Evolutionary conservation across 2,113 vertebrate species (phyloP).

Genomic region (Sturnus vulgaris): DNA sequence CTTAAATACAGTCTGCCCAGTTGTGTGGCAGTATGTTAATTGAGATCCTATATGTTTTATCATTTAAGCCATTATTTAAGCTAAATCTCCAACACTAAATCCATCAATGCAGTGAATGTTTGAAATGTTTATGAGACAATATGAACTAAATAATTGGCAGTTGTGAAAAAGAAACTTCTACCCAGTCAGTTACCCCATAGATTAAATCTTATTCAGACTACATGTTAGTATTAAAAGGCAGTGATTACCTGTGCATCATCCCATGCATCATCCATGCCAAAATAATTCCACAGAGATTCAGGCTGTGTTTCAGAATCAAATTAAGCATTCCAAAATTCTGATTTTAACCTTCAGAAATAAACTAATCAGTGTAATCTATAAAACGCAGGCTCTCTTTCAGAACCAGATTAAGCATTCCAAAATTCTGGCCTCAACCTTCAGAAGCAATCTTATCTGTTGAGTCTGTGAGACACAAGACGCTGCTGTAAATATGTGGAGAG

Average conservation of each 20-base stretch:
- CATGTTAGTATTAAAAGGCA: background rate
- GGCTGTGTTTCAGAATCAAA: background rate
- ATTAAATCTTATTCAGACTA: too few species aligned
- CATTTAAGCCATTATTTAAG: background rate
- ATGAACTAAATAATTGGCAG: background rate
- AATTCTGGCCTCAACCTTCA: background rate
- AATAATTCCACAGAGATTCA: background rate
- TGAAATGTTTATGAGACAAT: background rate
- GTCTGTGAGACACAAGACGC: background rate
- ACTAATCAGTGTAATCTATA: background rate
- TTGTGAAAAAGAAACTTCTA: background rate
- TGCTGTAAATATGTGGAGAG: background rate
- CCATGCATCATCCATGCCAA: background rate
- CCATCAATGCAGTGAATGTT: background rate
- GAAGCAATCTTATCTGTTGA: background rate
- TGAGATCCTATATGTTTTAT: background rate
- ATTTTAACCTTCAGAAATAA: background rate
- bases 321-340: background rate
- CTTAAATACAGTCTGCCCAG: background rate
- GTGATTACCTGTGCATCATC: background rate
- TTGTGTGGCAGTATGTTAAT: background rate
- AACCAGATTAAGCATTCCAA: background rate
- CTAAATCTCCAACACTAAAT: background rate
- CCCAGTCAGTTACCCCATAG: background rate
- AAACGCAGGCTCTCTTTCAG: background rate